Evolutionary conservation across 2,888 invertebrate species (phyloP).

Genomic region (Leucania comma): DNA sequence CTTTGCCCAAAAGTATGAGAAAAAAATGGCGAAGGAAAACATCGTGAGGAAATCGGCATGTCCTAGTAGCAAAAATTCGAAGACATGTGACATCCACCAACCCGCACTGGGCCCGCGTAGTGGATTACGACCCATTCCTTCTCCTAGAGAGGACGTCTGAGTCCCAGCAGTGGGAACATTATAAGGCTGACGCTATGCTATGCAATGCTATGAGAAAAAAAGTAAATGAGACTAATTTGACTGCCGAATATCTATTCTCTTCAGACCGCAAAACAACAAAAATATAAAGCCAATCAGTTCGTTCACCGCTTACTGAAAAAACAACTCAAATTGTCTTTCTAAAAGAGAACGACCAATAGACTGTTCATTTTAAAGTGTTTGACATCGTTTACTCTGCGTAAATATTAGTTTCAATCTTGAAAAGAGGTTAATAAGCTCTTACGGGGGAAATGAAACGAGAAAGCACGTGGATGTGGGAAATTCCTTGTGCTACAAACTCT

Average conservation of each 20-base stretch:
- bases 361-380: slow-evolving; percentile 62
- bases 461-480: slow-evolving; percentile 78
- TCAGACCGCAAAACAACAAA: slow-evolving; percentile 8
- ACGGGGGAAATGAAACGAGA: slow-evolving; percentile 66
- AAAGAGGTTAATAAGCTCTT: slow-evolving; percentile 78
- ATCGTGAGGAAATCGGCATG: too few species aligned
- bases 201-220: too few species aligned
- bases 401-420: slow-evolving; percentile 72
- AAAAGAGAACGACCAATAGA: slow-evolving; percentile 26
- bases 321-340: slow-evolving; percentile 11
- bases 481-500: slow-evolving; percentile 82
- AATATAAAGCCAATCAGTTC: not conserved
- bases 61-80: too few species aligned
- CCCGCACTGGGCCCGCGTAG: too few species aligned
- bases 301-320: slow-evolving; percentile 3
- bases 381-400: slow-evolving; percentile 67
- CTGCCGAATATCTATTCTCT: not conserved
- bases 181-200: too few species aligned
- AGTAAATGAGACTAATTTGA: not conserved
- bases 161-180: too few species aligned
- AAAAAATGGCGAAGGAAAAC: too few species aligned
- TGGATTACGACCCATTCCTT: too few species aligned
- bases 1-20: too few species aligned
- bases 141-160: too few species aligned
- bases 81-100: too few species aligned